These are phyloP conservation scores for Bombus vancouverensis DNA, from an alignment of 1,140 invertebrate species.

Conservation along the genomic window DNA sequence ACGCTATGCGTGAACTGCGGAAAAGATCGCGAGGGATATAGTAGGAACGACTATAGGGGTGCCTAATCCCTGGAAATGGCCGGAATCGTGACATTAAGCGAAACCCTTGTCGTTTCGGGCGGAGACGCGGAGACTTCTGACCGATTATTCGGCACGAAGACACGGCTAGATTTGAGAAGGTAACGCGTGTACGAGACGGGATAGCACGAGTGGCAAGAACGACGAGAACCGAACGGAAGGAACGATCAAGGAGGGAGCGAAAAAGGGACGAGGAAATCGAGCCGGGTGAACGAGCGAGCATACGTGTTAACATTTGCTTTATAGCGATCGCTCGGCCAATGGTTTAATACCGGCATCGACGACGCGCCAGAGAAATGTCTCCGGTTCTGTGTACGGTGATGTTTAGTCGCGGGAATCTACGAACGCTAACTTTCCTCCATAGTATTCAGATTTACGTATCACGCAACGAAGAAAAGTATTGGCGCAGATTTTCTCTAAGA, in stretches of 20 bases:
- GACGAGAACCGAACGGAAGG: not conserved
- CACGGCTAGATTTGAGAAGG: slow-evolving; percentile 25
- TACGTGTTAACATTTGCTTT: slow-evolving; percentile 78
- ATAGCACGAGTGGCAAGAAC: slow-evolving; percentile 8
- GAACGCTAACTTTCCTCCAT: not conserved
- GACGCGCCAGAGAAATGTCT: slow-evolving; percentile 48
- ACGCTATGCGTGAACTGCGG: slow-evolving; percentile 2
- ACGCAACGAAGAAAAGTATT: too few species aligned
- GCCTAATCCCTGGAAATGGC: slow-evolving; percentile 62
- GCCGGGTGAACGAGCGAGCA: slow-evolving; percentile 32
- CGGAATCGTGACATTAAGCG: slow-evolving; percentile 62
- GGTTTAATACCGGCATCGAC: slow-evolving; percentile 73
- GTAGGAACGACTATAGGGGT: slow-evolving; percentile 36
- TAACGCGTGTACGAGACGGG: slow-evolving; percentile 52
- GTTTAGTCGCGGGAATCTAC: slow-evolving; percentile 39
- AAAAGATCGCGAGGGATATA: slow-evolving; percentile 8
- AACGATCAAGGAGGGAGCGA: not conserved
- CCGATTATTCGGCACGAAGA: slow-evolving; percentile 40
- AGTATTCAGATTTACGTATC: not conserved
- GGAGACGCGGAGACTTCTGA: slow-evolving; percentile 45
- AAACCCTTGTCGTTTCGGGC: slow-evolving; percentile 56
- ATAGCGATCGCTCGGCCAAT: slow-evolving; percentile 66
- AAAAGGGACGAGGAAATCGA: slow-evolving; percentile 45
- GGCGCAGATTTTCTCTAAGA: too few species aligned
- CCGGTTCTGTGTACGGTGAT: not conserved